Evolutionary conservation across 2,888 invertebrate species (phyloP), one percentile per base, ranked within the genome.

Genomic region (Troides oblongomaculatus): DNA sequence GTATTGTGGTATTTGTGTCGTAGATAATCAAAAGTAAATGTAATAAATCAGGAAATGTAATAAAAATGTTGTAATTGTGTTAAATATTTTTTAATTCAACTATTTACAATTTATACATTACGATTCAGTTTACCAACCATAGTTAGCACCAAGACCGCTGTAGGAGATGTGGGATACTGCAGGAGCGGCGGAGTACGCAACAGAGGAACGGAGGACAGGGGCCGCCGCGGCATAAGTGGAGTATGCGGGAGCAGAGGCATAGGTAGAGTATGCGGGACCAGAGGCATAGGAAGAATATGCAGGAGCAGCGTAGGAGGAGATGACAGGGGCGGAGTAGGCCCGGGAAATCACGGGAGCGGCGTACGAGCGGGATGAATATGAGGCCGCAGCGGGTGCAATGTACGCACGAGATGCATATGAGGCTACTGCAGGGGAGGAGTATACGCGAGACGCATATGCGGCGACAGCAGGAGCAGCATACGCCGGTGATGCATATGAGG

Each of bases 141-240:
- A 95, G 80, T 94, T 93, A 74, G 94, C 93, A 75, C 95, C 95
- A 74, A 94, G 93, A 72, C 94, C 95, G 78, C 93, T 92, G 92
- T 95, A 95, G 74, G 93, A 87, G 79, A 94, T 90, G 84, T 94
- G 94, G 71, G 95, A 93, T 36, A 94, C 94, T 74, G 93, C 93
- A 74, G 94, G 93, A 62, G 94, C 94, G 72, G 95, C 94, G 62
- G 93, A 92, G 89, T 94, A 94, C 70, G 91, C 83, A 62, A 94
- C 84, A 72, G 90, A 88, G 66, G 91, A 84, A 74, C 87, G 86
- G 72, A 88, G 80, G 73, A 85, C 88, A 74, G 89, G 87, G 60
- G 86, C 83, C 64, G 84, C 82, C 23, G 84, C 81, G 70, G 86
- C 84, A 78, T 86, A 85, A 46, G 76, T 72, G 23, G 76, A 69